Conservation (phyloP, 2,797 vertebrate genomes). For the Labeo calbasu region DNA sequence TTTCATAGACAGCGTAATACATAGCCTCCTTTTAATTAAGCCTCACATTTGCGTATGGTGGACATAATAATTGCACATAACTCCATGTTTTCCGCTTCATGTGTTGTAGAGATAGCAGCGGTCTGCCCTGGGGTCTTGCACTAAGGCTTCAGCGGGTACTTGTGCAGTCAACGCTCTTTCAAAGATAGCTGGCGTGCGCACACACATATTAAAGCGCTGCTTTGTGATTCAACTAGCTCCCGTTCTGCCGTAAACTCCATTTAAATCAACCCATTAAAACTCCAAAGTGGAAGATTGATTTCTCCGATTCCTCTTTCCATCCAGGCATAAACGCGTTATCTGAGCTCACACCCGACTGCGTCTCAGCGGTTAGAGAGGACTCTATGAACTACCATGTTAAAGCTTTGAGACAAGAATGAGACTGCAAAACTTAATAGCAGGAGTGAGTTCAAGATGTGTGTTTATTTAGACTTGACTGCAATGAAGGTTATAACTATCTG, state of each 20-base stretch:
- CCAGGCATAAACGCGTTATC: conserved; percentile 48
- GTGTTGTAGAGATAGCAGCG: conserved; percentile 29
- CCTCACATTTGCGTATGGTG: conserved; percentile 46
- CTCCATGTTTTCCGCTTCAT: conserved; percentile 49
- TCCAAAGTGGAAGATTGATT: conserved; percentile 59
- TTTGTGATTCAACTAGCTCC: conserved; percentile 42
- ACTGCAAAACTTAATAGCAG: conserved; percentile 22
- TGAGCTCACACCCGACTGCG: conserved; percentile 32
- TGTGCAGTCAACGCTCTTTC: conserved; percentile 19
- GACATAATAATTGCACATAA: conserved; percentile 50
- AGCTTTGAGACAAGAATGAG: conserved; percentile 34
- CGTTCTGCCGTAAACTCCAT: conserved; percentile 47
- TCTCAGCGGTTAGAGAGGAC: conserved; percentile 12
- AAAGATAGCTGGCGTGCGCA: conserved; percentile 18
- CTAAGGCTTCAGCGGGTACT: conserved; percentile 19
- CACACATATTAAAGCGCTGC: conserved; percentile 26
- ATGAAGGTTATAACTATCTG: conserved; percentile 6
- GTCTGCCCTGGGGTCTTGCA: conserved; percentile 18
- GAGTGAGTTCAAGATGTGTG: neutral
- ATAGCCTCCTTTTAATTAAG: conserved; percentile 55
- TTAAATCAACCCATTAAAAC: conserved; percentile 64
- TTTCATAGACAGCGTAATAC: conserved; percentile 41
- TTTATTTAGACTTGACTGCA: neutral
- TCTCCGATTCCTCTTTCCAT: conserved; percentile 46
- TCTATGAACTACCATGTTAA: conserved; percentile 34